Conservation (phyloP, 2,797 vertebrate genomes). For the Hylomyscus alleni region DNA sequence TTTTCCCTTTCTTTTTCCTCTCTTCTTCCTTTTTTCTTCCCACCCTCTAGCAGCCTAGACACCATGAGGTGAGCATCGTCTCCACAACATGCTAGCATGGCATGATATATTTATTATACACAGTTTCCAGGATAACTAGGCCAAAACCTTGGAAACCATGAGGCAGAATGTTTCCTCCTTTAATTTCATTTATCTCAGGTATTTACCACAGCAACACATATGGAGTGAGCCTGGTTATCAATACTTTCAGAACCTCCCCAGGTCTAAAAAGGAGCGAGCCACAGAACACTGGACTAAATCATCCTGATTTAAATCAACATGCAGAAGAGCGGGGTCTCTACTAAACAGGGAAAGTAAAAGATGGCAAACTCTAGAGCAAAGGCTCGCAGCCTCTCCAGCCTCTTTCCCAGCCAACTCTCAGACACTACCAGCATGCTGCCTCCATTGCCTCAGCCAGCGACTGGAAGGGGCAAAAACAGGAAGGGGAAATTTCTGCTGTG, state of each 20-base stretch:
- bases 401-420: background rate
- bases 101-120: background rate
- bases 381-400: background rate
- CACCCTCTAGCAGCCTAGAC: background rate
- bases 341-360: background rate
- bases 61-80: background rate
- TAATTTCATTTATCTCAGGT: background rate
- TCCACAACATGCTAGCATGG: background rate
- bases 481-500: background rate
- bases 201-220: background rate
- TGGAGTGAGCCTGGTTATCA: background rate
- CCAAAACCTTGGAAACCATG: background rate
- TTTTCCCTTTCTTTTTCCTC: background rate
- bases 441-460: fast-evolving
- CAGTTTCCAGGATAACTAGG: background rate
- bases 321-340: background rate
- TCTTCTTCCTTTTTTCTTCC: background rate
- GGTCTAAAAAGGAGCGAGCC: background rate
- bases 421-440: background rate
- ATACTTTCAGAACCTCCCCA: background rate
- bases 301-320: background rate
- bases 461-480: background rate
- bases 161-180: background rate
- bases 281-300: background rate
- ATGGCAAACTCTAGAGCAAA: background rate